Evolutionary conservation across 2,113 vertebrate genomes (phyloP), one percentile per base, ranked within the genome.

Genomic region (Dipodomys merriami): DNA sequence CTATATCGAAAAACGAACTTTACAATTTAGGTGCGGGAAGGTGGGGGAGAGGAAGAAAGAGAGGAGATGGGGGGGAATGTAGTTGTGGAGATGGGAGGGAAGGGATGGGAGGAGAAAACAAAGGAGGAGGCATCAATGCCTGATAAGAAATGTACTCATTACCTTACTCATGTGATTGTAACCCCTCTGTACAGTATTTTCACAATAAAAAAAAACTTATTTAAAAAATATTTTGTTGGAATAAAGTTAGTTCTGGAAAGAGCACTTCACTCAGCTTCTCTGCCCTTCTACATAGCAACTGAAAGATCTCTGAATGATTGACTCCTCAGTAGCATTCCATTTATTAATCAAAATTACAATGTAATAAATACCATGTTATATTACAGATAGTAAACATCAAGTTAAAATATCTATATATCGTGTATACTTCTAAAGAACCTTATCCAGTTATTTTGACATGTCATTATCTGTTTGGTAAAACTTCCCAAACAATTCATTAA

Each of bases 381-480:
- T 95, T 96, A 33, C 57, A 85, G 62, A 83, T 8, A 96, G 60
- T 87, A n/a, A 72, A 78, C 25, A 72, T 67, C 29, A 86, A 87
- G 27, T 71, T 62, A 78, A 91, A 80, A 71, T 73, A 5, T 39
- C 72, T 77, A 94, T 78, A 10, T 33, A 72, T 77, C 15, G 57
- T 2, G 39, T 74, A 92, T 79, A 91, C 12, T 95, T 96, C 91
- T 96, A 84, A 65, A 78, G 29, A 76, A 49, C 27, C 46, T 95
- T 96, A 96, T 46, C 49, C 88, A 85, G 39, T 95, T 94, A 87
- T 84, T 74, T 91, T 69, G 88, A 65, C 72, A 60, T 91, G 94
- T 96, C 92, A 95, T 97, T 97, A 96, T 74, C 74, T 90, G n/a
- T 95, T 92, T 95, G 67, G 74, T 96, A 93, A 97, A 98, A 95